Evolutionary conservation across 2,888 invertebrate species (phyloP), one percentile per base, ranked within the genome.

Genomic region (Mystacides longicornis): DNA sequence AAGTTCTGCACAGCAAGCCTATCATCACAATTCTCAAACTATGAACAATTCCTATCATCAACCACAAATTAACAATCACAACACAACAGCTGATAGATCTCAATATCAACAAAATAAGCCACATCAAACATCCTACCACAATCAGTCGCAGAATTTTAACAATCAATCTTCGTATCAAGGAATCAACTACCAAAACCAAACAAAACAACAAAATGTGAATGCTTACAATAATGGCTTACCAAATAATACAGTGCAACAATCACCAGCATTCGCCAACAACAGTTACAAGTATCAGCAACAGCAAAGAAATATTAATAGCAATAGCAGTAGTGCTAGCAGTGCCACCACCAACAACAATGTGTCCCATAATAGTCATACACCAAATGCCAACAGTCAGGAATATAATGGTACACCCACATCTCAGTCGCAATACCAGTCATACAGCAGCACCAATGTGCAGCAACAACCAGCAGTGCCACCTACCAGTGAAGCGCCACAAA

Each of bases 1-100:
- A 61, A 78, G 74, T 61, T 75, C 74, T 5, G 71, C 71, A 45
- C 75, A 72, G 64, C 54, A 60, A 7, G 18, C 27, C 4, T 27
- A 43, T n/a, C 54, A 52, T 20, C 72, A 57, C 64, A 62, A 16
- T 55, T n/a, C 49, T 11, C 56, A 51, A 49, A 14, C 14, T 14
- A 37, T 37, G 37, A 14, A 37, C 37, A 51, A 60, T 7, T 42
- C 49, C 2, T 45, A 53, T 11, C 55, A 53, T 16, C 59, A 56
- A 27, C 19, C 53, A 14, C 52, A 55, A 50, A 33, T 31, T 23
- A 51, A 61, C 31, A 64, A 63, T 9, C 60, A 62, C 48, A 23
- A 16, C 7, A 53, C 31, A 31, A 3, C 42, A 7, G 27, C 22
- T 16, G 50, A 48, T 33, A 42, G 52, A 50, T 57, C 64, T 2